A percentile compares a stretch with the other conserved stretches of the same genome.
Conservation (phyloP, 2,797 vertebrate genomes). For the Brachyrhaphis roseni region DNA sequence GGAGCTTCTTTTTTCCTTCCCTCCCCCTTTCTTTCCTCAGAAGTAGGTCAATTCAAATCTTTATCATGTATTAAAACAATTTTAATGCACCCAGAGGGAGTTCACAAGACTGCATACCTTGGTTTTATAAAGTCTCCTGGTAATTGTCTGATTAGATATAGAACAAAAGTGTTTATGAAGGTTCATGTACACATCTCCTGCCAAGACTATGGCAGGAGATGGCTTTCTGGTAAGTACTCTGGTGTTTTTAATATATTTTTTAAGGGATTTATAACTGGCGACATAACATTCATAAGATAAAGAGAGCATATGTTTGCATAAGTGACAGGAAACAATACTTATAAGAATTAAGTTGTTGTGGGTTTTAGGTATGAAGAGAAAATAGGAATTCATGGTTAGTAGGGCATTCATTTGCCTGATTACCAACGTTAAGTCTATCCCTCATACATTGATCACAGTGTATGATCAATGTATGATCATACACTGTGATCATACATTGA, state of each 20-base stretch:
- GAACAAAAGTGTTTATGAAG: conserved; percentile 55
- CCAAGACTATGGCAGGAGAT: conserved; percentile 61
- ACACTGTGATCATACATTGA: too few species aligned
- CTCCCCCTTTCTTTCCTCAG: conserved; percentile 13
- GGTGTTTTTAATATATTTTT: conserved; percentile 48
- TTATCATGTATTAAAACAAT: conserved; percentile 30
- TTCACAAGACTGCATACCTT: conserved; percentile 26
- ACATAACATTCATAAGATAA: conserved; percentile 29
- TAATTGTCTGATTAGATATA: conserved; percentile 66
- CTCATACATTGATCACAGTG: conserved; percentile 48
- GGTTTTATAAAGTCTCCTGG: conserved; percentile 51
- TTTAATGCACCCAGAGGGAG: conserved; percentile 39
- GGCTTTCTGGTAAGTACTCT: conserved; percentile 52
- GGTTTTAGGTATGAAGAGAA: conserved; percentile 11
- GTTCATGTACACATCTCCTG: conserved; percentile 56
- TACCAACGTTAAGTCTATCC: conserved; percentile 27
- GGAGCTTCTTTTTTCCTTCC: conserved; percentile 34
- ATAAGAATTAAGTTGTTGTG: background rate
- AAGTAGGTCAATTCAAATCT: conserved; percentile 59
- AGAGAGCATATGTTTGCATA: background rate
- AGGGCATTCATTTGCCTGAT: conserved; percentile 13
- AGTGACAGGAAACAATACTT: background rate
- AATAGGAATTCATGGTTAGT: background rate
- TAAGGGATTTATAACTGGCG: conserved; percentile 35
- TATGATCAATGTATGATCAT: too few species aligned